Base-by-base conservation (phyloP, 2,888 invertebrate genomes). In the Lasioglossum calceatum region DNA sequence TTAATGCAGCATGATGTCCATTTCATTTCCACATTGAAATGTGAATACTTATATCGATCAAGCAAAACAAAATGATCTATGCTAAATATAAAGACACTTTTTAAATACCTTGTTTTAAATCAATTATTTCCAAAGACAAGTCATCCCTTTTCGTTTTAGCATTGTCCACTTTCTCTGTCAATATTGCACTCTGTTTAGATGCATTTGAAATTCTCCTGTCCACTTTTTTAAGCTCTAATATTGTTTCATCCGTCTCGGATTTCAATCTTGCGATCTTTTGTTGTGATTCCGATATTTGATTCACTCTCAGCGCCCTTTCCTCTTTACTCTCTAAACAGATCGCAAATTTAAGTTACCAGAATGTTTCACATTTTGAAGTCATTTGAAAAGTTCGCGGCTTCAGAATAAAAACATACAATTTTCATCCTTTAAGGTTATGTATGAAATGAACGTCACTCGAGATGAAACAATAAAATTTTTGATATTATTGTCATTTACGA, bases 81-180 rank as follows among this genome's bases (percentile, higher is more conserved):
- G 19, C 16, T 27, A 58, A 32, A 64, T 61, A 1, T 12, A 61
- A 44, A 16, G 19, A 47, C 1, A 32, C 61, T 54, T 39, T 27
- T 10, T 8, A 64, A 67, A 79, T 89, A 94, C 94, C 93, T 82
- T 92, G 86, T 8, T 92, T 77, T n/a, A 93, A 87, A 42, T 94
- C 94, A 5, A 94, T 89, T 74, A 93, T 89, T 81, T 94, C 92
- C 4, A 94, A 27, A 10, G 88, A 80, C 19, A 93, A 82, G 5
- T 23, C 81, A 58, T 94, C 92, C 75, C 88, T 92, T 27, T 85
- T 80, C 4, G n/a, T 72, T 84, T 91, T 93, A 2, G 86, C 74
- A 5, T 77, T 64, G 5, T 90, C 74, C 10, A 93, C 87, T 27
- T 91, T 88, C 44, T 88, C 82, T 8, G 78, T 86, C n/a, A 92